Percentiles rank a stretch among this genome's conserved stretches.
Conservation (phyloP, 2,797 vertebrate genomes). For the Parauchenoglanis punctatus region DNA sequence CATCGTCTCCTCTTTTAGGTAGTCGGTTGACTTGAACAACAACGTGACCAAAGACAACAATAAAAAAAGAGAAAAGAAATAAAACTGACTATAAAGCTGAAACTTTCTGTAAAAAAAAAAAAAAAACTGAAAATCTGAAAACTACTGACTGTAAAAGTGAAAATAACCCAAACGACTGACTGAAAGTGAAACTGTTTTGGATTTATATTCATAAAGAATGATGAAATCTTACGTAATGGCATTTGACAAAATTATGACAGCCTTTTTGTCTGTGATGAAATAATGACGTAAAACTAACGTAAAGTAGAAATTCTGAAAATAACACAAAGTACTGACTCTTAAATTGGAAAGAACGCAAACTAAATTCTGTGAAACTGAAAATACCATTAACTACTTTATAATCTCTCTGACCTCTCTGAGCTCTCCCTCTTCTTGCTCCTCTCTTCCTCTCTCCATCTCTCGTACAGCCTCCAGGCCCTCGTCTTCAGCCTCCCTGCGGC, state of each 20-base stretch:
- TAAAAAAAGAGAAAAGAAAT: not conserved
- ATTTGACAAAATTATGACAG: not conserved
- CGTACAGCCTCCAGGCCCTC: slow-evolving; percentile 54
- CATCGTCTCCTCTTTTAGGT: not conserved
- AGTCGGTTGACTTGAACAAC: no score
- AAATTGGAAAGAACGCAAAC: not conserved
- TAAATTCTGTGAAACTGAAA: not conserved
- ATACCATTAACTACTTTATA: not conserved
- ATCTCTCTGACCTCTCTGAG: slow-evolving; percentile 59
- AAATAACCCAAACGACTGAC: not conserved
- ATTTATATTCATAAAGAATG: not conserved
- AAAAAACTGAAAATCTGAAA: not conserved
- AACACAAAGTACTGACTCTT: not conserved
- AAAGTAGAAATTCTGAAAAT: not conserved
- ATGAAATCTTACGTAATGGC: not conserved
- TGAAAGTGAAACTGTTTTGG: not conserved
- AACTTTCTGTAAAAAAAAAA: not conserved
- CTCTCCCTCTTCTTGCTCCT: slow-evolving; percentile 34
- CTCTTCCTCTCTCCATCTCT: slow-evolving; percentile 46
- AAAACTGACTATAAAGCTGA: not conserved
- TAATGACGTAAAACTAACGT: not conserved
- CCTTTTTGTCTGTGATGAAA: not conserved
- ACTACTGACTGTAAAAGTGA: not conserved
- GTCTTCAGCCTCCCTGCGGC: slow-evolving; percentile 49
- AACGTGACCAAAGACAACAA: not conserved